Base-by-base conservation (phyloP, 2,113 vertebrate genomes). In the Dipodomys ordii region DNA sequence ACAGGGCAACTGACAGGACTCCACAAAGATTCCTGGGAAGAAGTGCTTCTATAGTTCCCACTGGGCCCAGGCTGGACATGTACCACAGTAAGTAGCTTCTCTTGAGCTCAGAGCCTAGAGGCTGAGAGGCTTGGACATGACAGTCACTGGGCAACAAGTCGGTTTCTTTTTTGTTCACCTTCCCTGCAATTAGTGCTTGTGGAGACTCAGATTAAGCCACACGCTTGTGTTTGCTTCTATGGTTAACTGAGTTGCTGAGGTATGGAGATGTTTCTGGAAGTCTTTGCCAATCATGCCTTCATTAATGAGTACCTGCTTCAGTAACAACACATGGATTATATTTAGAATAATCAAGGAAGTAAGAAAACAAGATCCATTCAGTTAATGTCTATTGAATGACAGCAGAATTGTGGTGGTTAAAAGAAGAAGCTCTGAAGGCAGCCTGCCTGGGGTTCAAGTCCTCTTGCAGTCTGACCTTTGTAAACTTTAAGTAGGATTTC, bases 121-220 rank as follows among this genome's bases (percentile, higher is more conserved):
- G 19, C 72, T 74, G 23, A 28, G 46, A 74, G 35, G 60, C 49
- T n/a, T 69, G 25, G 3, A n/a, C 1, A 44, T 35, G 2, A 28
- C 68, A 44, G 19, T 72, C 27, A 13, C 23, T 16, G 22, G 46
- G 35, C 81, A 82, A 13, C 0, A 1, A 16, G 7, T 71, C 90
- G 28, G 4, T 53, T 23, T 94, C 39, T 67, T 92, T 6, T 57
- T 49, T 71, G 60, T 22, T 88, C 74, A 27, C 78, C 60, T 88
- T 92, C 91, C 67, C 85, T 85, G 74, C 32, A 86, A 93, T 90
- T 84, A 93, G n/a, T 46, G 84, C 53, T 76, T 28, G 44, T 73
- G 86, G 71, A 71, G 69, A 90, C 83, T 96, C 88, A 72, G 79
- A 96, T 86, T 74, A 90, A 88, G 79, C 74, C 85, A 91, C 32